These are phyloP conservation scores for Campylorhamphus procurvoides DNA, from an alignment of 2,113 vertebrate species.

Conservation along the genomic window DNA sequence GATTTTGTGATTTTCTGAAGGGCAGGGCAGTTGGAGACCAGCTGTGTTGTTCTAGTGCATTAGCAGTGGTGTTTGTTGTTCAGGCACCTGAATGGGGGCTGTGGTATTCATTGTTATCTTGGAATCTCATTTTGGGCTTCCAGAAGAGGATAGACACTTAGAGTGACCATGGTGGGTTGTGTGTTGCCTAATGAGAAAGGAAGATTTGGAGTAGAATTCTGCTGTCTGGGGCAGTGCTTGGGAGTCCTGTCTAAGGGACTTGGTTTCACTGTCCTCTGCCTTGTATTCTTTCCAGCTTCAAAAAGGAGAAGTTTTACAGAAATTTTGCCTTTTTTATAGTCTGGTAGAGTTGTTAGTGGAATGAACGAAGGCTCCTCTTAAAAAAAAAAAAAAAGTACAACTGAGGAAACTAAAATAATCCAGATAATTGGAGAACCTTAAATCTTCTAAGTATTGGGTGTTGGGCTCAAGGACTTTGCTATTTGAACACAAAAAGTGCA, in stretches of 20 bases:
- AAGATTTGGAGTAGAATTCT: not conserved
- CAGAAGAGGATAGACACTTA: not conserved
- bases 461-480: not conserved
- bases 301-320: not conserved
- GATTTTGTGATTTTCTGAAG: not conserved
- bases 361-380: not conserved
- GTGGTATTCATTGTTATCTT: not conserved
- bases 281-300: not conserved
- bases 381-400: not conserved
- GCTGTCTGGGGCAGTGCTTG: not conserved
- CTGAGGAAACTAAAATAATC: not conserved
- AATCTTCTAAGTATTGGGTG: accelerated
- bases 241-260: not conserved
- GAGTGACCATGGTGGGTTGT: not conserved
- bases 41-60: not conserved
- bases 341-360: not conserved
- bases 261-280: not conserved
- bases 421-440: not conserved
- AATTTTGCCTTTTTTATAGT: not conserved
- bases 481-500: not conserved
- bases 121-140: not conserved
- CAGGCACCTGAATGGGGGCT: not conserved
- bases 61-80: not conserved
- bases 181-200: not conserved
- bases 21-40: not conserved